Base-by-base conservation (phyloP, 1,140 invertebrate species). In the Copidosoma floridanum region DNA sequence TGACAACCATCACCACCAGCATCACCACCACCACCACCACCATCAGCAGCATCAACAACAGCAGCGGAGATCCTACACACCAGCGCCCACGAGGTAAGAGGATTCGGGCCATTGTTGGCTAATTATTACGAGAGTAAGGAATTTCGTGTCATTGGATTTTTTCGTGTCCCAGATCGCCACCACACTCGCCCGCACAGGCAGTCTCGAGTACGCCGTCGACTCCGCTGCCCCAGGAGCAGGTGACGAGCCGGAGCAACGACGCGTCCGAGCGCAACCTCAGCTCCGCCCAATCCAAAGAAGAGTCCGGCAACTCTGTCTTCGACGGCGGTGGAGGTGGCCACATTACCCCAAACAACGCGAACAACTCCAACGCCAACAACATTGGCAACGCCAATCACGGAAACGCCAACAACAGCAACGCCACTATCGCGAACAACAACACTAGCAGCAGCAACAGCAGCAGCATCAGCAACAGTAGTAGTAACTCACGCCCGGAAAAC, bases 231-330 rank as follows among this genome's bases (percentile, higher is more conserved):
- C 77, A 80, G 48, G 79, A 76, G 68, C 27, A 67, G 20, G 41
- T 57, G 6, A 73, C 59, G 54, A 72, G 69, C 61, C 71, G 74
- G 66, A 71, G 73, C 67, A 72, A 79, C 62, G 72, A 79, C 62
- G 74, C 68, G 21, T 76, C 76, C 24, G 78, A 74, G 68, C 74
- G 70, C 26, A 70, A 75, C 61, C 59, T 73, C 51, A 75, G 71
- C n/a, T 75, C 72, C 50, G 71, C 68, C 26, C 79, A 81, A 50
- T 73, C 75, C 26, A 82, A 83, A 66, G 74, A 81, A 59, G 81
- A 82, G 38, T 75, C 79, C 5, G 81, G 81, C 50, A 81, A 81
- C 63, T 79, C 80, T 38, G 82, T 84, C 3, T 84, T 83, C 61
- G 83, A 83, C 62, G 80, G 82, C 27, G 82, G 81, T 38, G 81